These are phyloP conservation scores for Microctenopoma lineatum DNA, from an alignment of 2,797 vertebrate genomes.

Conservation along the genomic window DNA sequence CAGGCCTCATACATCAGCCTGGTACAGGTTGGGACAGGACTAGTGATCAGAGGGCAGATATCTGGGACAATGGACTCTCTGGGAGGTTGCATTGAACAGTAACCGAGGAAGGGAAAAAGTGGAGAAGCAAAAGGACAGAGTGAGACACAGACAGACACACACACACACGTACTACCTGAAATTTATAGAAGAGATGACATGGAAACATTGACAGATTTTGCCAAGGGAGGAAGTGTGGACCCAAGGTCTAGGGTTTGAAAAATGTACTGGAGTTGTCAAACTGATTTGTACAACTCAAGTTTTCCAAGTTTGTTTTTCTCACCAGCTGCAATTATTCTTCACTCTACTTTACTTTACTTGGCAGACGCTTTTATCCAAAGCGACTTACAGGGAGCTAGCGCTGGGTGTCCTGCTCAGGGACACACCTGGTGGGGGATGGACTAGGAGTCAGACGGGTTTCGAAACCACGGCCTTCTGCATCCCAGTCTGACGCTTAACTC, in stretches of 20 bases:
- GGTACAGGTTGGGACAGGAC: conserved; percentile 60
- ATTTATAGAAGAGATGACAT: conserved; percentile 4
- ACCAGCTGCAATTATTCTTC: neutral
- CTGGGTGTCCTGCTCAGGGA: no score
- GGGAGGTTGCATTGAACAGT: conserved; percentile 25
- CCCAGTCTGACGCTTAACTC: no score
- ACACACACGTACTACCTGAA: neutral
- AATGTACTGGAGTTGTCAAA: conserved; percentile 1
- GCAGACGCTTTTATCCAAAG: no score
- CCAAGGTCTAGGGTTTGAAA: conserved; percentile 3
- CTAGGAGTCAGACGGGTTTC: no score
- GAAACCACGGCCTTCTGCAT: no score
- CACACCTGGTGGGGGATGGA: no score
- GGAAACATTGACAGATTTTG: conserved; percentile 7
- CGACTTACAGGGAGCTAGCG: no score
- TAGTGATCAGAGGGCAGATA: conserved; percentile 63
- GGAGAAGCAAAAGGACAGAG: conserved; percentile 13
- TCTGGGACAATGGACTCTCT: conserved; percentile 61
- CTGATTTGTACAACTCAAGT: neutral
- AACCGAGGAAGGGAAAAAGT: neutral
- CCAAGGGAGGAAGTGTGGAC: conserved; percentile 8
- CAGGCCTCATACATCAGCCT: conserved; percentile 52
- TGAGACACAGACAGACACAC: neutral
- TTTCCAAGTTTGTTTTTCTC: neutral
- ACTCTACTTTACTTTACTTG: no score